Evolutionary conservation across 1,140 invertebrate genomes (phyloP), one percentile per base, ranked within the genome.

Genomic region (Melitaea cinxia): DNA sequence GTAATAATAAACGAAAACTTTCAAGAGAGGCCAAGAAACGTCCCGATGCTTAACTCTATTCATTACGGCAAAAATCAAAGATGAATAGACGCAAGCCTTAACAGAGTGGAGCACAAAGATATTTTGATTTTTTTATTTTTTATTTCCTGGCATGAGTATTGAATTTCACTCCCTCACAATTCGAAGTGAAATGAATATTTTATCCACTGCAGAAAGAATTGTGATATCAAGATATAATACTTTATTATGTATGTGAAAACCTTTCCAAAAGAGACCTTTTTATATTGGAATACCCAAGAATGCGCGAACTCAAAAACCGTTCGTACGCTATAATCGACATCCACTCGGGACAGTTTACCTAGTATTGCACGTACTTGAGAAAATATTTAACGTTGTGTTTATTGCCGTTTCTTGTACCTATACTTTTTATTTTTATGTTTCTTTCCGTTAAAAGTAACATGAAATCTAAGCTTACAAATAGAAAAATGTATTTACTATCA

Each of bases 151-250:
- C 23, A 28, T 53, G 26, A 67, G 58, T 68, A 68, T 68, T 61
- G 53, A 55, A 55, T 68, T 68, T 56, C 65, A 67, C 58, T 61
- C 65, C 65, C 54, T 61, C 65, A 62, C 65, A 61, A 61, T 56
- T 54, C 21, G 12, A 39, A 57, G 35, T 68, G 65, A 57, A 62
- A 61, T 45, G 65, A 61, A 62, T 61, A 67, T 68, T 61, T 62
- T 62, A 68, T 68, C 59, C 57, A 50, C 17, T 56, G 59, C 47
- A 45, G 35, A 62, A 61, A 58, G 65, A 68, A 39, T 62, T 68
- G 65, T 56, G 60, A 62, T 68, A 62, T 57, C 53, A 49, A 49
- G 58, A 62, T 33, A 35, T 68, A 62, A 39, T 50, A 49, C 45
- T 42, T 62, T 45, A 54, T 68, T 62, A 57, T 56, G 30, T 56